Evolutionary conservation across 1,140 invertebrate genomes (phyloP).

Genomic region (Campodea augens): DNA sequence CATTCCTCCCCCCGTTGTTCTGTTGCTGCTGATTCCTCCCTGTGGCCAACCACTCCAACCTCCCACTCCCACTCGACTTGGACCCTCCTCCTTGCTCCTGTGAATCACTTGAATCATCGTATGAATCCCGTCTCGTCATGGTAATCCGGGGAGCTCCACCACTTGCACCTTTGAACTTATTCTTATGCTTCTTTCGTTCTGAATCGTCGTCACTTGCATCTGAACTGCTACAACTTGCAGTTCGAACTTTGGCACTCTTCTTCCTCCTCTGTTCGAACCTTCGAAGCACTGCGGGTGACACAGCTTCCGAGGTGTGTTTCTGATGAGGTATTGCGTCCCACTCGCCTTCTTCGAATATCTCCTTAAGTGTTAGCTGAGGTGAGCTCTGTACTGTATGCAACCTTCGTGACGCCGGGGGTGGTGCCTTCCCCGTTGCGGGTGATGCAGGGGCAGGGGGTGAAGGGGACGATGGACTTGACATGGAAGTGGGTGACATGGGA

Average conservation of each 20-base stretch:
- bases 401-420: slow-evolving; percentile 21
- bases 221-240: slow-evolving; percentile 70
- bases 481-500: slow-evolving; percentile 11
- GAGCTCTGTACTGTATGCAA: slow-evolving; percentile 31
- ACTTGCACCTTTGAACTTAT: slow-evolving; percentile 36
- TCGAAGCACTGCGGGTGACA: slow-evolving; percentile 25
- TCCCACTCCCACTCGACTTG: slow-evolving; percentile 14
- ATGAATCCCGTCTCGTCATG: slow-evolving; percentile 42
- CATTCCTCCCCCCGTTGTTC: slow-evolving; percentile 9
- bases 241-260: slow-evolving; percentile 54
- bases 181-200: slow-evolving; percentile 56
- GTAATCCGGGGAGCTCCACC: slow-evolving; percentile 28
- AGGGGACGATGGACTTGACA: slow-evolving; percentile 15
- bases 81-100: slow-evolving; percentile 39
- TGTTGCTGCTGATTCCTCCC: too few relatives aligned
- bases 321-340: slow-evolving; percentile 10
- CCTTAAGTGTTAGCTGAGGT: slow-evolving; percentile 43
- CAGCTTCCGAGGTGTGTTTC: slow-evolving; percentile 10
- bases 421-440: slow-evolving; percentile 24
- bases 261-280: slow-evolving; percentile 41
- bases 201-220: slow-evolving; percentile 81
- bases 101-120: slow-evolving; percentile 56
- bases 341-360: slow-evolving; percentile 48
- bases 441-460: slow-evolving; percentile 15
- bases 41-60: slow-evolving; percentile 22